These are phyloP conservation scores for Amphiduros pacificus DNA, from an alignment of 2,888 invertebrate species.

Conservation along the genomic window DNA sequence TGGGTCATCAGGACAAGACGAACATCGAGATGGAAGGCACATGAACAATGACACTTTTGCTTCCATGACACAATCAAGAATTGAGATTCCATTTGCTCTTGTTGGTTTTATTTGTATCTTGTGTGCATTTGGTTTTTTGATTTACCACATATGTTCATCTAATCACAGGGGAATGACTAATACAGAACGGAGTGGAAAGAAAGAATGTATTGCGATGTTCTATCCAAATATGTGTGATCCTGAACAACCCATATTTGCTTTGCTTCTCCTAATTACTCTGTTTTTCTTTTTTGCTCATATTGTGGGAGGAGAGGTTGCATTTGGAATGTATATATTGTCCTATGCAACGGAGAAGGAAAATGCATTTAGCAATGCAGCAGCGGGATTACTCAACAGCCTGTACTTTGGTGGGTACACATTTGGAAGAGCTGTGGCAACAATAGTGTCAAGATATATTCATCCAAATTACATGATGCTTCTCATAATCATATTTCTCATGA, in stretches of 20 bases:
- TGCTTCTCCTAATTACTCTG: neutral
- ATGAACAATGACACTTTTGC: neutral
- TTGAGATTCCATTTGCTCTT: constrained; percentile 7
- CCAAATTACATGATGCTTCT: neutral
- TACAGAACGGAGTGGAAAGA: neutral
- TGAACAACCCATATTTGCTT: neutral
- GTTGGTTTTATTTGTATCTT: neutral
- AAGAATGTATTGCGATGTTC: neutral
- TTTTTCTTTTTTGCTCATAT: constrained; percentile 1
- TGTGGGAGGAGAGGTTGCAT: constrained; percentile 6
- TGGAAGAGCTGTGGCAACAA: constrained; percentile 3
- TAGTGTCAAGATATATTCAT: neutral
- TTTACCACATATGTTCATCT: neutral
- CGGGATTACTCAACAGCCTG: neutral
- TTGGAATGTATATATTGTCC: constrained; percentile 12
- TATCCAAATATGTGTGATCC: neutral
- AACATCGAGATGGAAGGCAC: too few species aligned
- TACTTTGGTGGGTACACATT: constrained; percentile 8
- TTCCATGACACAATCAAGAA: neutral
- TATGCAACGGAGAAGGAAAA: constrained; percentile 3
- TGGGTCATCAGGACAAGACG: too few species aligned
- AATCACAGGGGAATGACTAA: neutral
- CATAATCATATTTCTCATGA: neutral
- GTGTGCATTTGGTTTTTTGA: neutral
- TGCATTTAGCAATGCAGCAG: neutral